Evolutionary conservation across 2,888 invertebrate species (phyloP), one percentile per base, ranked within the genome.

Genomic region (Cryptus armator): DNA sequence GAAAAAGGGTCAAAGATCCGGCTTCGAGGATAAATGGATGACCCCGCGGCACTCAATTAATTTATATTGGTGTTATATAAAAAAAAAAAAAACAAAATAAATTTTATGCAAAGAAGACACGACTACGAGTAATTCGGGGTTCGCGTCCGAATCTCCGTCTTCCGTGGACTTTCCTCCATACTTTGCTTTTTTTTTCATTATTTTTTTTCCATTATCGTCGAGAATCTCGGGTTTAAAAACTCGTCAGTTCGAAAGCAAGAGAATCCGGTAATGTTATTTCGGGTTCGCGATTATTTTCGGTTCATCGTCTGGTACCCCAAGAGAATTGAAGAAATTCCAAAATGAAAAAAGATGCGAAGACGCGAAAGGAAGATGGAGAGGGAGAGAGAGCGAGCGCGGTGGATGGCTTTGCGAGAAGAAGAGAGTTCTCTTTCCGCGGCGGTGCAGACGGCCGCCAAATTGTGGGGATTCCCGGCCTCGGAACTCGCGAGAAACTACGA

Each of bases 401-500:
- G 24, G 14, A 16, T 7, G 12, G 6, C 37, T 37, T 9, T 46
- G 51, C 3, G 46, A 53, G 51, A 12, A 29, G 12, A n/a, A n/a
- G 24, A 77, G 53, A 43, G 56, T 37, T 16, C 46, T 9, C 46
- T n/a, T 29, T 70, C 24, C 43, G 53, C 71, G 43, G 24, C 51
- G 62, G 62, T 19, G 62, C 44, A 66, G 71, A 53, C 76, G 71
- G 71, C 56, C 71, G 67, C 71, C 77, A 83, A 83, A 83, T 83
- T 78, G 78, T 72, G 78, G 83, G 83, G 74, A 78, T 83, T 83
- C 78, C 83, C 83, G 78, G 48, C 72, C 78, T 78, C 83, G 78
- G 37, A 16, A 48, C 16, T 14, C 4, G 53, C 7, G 9, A 51
- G 56, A 66, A 68, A 37, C 76, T 10, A 53, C 82, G 68, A 67